Conservation (phyloP, 2,113 vertebrate species). For the Stigmatopora nigra region DNA sequence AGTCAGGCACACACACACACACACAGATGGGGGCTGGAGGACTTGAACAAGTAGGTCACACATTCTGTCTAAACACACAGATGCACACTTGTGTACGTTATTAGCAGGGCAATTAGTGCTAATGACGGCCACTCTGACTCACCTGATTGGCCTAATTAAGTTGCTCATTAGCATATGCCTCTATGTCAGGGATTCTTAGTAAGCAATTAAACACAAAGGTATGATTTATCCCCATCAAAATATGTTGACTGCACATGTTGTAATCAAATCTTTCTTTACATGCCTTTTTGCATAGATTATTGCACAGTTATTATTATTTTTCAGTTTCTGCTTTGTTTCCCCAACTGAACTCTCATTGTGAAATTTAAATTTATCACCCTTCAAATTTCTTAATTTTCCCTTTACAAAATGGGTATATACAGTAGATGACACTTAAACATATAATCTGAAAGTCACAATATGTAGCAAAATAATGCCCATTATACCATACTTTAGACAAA, state of each 20-base stretch:
- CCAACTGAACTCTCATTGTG: too few species aligned
- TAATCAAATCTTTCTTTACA: background rate
- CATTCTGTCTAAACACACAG: background rate
- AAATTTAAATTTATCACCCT: too few species aligned
- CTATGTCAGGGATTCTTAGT: background rate
- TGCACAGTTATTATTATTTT: background rate
- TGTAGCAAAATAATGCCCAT: too few species aligned
- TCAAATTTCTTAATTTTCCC: too few species aligned
- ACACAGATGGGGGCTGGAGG: background rate
- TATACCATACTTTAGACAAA: too few species aligned
- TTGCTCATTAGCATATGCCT: constrained; percentile 3
- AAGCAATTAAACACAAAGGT: background rate
- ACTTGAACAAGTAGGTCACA: constrained; percentile 2
- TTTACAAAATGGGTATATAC: too few species aligned
- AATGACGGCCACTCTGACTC: background rate
- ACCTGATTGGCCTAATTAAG: constrained; percentile 11
- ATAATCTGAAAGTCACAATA: too few species aligned
- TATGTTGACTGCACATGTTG: background rate
- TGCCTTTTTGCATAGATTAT: background rate
- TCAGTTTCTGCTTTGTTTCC: background rate
- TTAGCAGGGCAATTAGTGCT: constrained; percentile 8
- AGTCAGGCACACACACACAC: constrained; percentile 30
- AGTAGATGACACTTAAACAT: too few species aligned
- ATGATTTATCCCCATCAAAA: constrained; percentile 3
- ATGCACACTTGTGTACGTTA: background rate